Evolutionary conservation across 2,888 invertebrate genomes (phyloP).

Genomic region (Lithophane leautieri): DNA sequence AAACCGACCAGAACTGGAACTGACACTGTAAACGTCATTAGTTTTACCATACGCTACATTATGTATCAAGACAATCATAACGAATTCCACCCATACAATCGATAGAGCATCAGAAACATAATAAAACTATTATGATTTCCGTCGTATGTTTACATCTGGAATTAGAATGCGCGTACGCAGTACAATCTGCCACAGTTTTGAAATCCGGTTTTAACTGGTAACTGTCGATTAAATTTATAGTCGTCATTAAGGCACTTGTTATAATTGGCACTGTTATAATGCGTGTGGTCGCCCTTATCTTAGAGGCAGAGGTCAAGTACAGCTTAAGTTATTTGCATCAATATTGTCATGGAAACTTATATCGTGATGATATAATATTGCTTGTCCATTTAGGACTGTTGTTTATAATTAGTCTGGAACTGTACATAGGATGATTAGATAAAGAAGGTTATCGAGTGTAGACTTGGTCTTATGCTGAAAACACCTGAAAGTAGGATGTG

Average conservation of each 20-base stretch:
- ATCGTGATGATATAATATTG: constrained; percentile 20
- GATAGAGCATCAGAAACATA: constrained; percentile 13
- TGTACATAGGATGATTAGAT: neutral
- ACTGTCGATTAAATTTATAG: constrained; percentile 49
- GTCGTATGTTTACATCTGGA: constrained; percentile 50
- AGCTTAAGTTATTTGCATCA: constrained; percentile 8
- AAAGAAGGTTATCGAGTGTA: constrained; percentile 3
- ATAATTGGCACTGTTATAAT: constrained; percentile 33
- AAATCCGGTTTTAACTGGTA: constrained; percentile 46
- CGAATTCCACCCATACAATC: constrained; percentile 36
- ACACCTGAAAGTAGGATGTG: neutral
- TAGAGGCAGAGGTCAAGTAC: constrained; percentile 3
- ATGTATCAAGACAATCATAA: constrained; percentile 10
- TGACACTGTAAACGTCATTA: neutral
- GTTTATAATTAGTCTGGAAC: constrained; percentile 9
- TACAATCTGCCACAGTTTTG: constrained; percentile 56
- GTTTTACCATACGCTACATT: neutral
- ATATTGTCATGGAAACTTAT: constrained; percentile 30
- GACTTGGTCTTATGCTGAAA: neutral
- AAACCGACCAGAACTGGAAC: neutral
- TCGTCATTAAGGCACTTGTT: constrained; percentile 49
- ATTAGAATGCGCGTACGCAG: constrained; percentile 43
- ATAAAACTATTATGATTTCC: constrained; percentile 51
- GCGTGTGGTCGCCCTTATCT: constrained; percentile 24
- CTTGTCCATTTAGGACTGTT: constrained; percentile 13